These are phyloP conservation scores for Leucoraja ocellata DNA, from an alignment of 2,797 vertebrate genomes.

Conservation along the genomic window DNA sequence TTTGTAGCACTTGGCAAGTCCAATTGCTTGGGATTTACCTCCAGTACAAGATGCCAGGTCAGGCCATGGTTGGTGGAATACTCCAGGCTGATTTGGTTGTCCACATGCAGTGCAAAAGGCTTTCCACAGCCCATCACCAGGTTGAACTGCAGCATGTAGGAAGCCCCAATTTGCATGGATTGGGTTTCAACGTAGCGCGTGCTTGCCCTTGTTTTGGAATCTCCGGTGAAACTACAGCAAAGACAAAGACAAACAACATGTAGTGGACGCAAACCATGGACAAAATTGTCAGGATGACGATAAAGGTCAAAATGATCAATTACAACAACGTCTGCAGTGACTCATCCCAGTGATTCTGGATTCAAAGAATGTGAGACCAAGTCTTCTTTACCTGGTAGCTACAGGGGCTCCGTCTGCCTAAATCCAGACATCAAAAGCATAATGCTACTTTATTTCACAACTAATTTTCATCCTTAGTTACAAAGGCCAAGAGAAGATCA, in stretches of 20 bases:
- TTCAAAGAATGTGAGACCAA: background rate
- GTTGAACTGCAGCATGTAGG: slow-evolving; percentile 93
- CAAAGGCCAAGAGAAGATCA: background rate
- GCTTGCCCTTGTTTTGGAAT: slow-evolving; percentile 81
- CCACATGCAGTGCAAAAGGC: slow-evolving; percentile 81
- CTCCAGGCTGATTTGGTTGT: slow-evolving; percentile 92
- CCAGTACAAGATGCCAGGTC: slow-evolving; percentile 95
- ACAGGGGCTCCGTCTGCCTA: background rate
- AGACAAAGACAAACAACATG: background rate
- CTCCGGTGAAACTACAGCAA: slow-evolving; percentile 79
- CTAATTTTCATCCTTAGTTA: background rate
- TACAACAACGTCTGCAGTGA: background rate
- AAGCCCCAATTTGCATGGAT: slow-evolving; percentile 95
- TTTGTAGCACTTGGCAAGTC: background rate
- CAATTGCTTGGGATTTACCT: slow-evolving; percentile 61
- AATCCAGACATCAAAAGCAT: background rate
- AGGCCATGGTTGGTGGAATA: slow-evolving; percentile 97
- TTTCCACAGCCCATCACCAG: slow-evolving; percentile 91
- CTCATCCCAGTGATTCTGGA: background rate
- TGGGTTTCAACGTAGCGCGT: slow-evolving; percentile 97
- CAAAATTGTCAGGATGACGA: background rate
- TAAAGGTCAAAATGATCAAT: background rate
- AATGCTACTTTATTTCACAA: background rate
- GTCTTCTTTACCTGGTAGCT: background rate
- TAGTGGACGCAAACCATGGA: background rate